Percentiles rank a stretch among this genome's conserved stretches.
These are phyloP conservation scores for Zosterops borbonicus DNA, from an alignment of 2,113 vertebrate genomes.

Conservation along the genomic window DNA sequence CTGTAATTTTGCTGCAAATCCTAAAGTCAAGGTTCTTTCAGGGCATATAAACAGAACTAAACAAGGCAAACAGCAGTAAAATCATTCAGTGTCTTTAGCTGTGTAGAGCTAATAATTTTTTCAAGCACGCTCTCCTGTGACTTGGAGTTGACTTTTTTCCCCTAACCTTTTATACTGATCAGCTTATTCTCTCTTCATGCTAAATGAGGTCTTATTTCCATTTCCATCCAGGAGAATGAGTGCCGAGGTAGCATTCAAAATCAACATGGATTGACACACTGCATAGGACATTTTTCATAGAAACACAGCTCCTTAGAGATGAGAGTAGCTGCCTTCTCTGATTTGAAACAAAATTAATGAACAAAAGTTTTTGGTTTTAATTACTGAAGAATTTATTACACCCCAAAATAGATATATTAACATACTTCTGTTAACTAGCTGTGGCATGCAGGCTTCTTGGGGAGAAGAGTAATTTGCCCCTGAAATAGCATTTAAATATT, in stretches of 20 bases:
- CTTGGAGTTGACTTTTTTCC: neutral
- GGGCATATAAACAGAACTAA: neutral
- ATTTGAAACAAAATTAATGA: neutral
- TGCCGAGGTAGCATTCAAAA: neutral
- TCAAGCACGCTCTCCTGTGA: neutral
- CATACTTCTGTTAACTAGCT: neutral
- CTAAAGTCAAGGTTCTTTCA: neutral
- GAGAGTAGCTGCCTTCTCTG: neutral
- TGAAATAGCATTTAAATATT: neutral
- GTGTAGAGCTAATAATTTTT: neutral
- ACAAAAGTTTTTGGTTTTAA: neutral
- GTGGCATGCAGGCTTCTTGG: neutral
- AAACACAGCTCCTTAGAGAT: neutral
- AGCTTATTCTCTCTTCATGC: neutral
- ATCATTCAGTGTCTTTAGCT: neutral
- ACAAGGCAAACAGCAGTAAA: neutral
- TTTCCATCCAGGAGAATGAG: neutral
- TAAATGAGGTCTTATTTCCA: neutral
- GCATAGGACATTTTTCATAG: neutral
- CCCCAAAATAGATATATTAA: neutral
- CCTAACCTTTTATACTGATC: neutral
- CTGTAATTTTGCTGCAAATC: neutral
- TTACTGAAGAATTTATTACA: neutral
- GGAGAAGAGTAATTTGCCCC: neutral
- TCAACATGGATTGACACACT: neutral